A percentile compares a stretch with the other conserved stretches of the same genome.
These are phyloP conservation scores for Verasper variegatus DNA, from an alignment of 2,113 vertebrate genomes.

Conservation along the genomic window DNA sequence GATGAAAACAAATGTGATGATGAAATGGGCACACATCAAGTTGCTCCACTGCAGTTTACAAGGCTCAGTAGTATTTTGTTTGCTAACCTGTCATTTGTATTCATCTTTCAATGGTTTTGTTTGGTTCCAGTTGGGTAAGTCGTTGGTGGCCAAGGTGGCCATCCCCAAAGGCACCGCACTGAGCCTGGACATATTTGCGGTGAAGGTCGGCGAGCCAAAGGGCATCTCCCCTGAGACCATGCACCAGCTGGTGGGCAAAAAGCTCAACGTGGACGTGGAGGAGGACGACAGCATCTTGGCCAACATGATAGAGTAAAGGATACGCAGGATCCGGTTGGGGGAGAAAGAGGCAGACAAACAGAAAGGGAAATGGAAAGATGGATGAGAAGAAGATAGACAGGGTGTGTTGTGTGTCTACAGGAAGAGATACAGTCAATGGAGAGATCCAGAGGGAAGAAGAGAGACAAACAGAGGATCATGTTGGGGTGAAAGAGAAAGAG, in stretches of 20 bases:
- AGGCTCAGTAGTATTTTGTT: too few relatives aligned
- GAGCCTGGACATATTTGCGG: constrained; percentile 4
- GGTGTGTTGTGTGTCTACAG: background rate
- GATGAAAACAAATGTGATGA: too few relatives aligned
- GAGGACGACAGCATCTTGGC: constrained; percentile 88
- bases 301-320: constrained; percentile 77
- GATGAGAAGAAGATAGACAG: background rate
- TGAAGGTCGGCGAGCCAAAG: constrained; percentile 6
- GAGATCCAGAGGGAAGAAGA: background rate
- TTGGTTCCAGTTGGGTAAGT: constrained; percentile 9
- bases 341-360: background rate
- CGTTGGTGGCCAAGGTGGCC: background rate
- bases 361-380: background rate
- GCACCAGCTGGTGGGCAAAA: constrained; percentile 85
- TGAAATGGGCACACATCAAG: too few relatives aligned
- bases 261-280: constrained; percentile 78
- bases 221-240: constrained; percentile 12
- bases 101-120: background rate
- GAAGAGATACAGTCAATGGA: background rate
- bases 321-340: background rate
- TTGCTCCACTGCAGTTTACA: too few relatives aligned
- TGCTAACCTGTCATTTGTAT: background rate
- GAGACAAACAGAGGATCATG: background rate
- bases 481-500: background rate
- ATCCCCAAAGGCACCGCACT: background rate